Evolutionary conservation across 1,140 invertebrate species (phyloP), one percentile per base, ranked within the genome.

Genomic region (Diachasmimorpha longicaudata): DNA sequence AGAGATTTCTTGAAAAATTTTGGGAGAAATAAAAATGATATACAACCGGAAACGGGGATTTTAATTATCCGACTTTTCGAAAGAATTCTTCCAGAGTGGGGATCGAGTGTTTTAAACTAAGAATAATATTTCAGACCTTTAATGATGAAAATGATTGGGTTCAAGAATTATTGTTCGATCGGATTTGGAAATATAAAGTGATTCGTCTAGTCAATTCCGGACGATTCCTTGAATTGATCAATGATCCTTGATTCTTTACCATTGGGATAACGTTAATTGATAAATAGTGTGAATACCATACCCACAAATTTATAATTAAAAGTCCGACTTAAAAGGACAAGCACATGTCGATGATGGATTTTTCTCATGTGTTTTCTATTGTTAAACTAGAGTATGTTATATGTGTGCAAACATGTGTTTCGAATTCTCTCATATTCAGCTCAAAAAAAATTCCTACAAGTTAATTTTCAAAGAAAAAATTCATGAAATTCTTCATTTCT

Each of bases 221-320:
- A 9, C 44, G 25, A 48, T 72, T 72, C 48, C 14, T 39, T 31
- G 46, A 72, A 72, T 66, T 63, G 36, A 0, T 73, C 52, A 55
- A 73, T 73, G 71, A 73, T 73, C 46, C 70, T 71, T 71, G 70
- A 71, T 71, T 55, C 71, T 73, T 73, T 52, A 73, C 66, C 66
- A 73, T 73, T 73, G 52, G 55, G 71, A 55, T 63, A 6, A 39
- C 19, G 71, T 6, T 66, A 63, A 21, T 11, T 0, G 31, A 66
- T 63, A 52, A 37, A 73, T 73, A 19, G 52, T 16, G 36, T 13
- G 21, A 39, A 72, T 55, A 58, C 13, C 55, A 19, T n/a, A 11
- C 55, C 10, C 14, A 58, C 0, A 11, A 55, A 16, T 10, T 36
- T 8, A 37, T n/a, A 16, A 25, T 66, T 23, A 13, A 25, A 8